Base-by-base conservation (phyloP, 92 coral and sea anemone genomes). In the Galaxea fascicularis region DNA sequence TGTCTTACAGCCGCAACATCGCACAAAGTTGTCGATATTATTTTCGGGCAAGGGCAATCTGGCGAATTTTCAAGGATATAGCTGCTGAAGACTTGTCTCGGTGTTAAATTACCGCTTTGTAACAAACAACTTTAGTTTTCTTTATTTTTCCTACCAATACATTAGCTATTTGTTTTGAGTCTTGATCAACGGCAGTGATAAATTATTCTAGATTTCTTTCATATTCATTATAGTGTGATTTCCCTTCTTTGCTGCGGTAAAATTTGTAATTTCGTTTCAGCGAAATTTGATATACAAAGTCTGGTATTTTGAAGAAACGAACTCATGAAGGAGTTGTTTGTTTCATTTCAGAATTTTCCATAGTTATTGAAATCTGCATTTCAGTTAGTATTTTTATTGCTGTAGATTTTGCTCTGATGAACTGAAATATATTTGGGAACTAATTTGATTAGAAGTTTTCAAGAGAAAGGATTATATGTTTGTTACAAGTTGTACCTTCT, bases 261-360 rank as follows among this genome's bases (percentile, higher is more conserved):
- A 20, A 21, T 20, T 39, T 18, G 22, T 39, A n/a, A 31, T 68
- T 68, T n/a, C 15, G 14, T 46, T 21, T 44, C 17, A 41, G 13
- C 4, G 75, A 41, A 71, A 71, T 30, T 39, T 39, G 74, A 71
- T 71, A 71, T 60, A 29, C 66, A 21, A 10, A n/a, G 12, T 60
- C 66, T 60, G 66, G 4, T 24, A 4, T 22, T 60, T 20, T 60
- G 1, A 21, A 60, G 10, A 60, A 22, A 10, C 29, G 25, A 18
- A 4, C 26, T 59, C 11, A 1, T 4, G 26, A 20, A 59, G 8
- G 65, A 2, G 4, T 24, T 73, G 30, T 73, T 73, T 73, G 74
- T 49, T 73, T 12, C 63, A 51, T 69, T 17, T 67, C 44, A 30
- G 8, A 25, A 11, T 25, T 28, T 5, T 28, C 44, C 10, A 3